These are phyloP conservation scores for Laodelphax striatellus DNA, from an alignment of 1,140 invertebrate species.

Conservation along the genomic window DNA sequence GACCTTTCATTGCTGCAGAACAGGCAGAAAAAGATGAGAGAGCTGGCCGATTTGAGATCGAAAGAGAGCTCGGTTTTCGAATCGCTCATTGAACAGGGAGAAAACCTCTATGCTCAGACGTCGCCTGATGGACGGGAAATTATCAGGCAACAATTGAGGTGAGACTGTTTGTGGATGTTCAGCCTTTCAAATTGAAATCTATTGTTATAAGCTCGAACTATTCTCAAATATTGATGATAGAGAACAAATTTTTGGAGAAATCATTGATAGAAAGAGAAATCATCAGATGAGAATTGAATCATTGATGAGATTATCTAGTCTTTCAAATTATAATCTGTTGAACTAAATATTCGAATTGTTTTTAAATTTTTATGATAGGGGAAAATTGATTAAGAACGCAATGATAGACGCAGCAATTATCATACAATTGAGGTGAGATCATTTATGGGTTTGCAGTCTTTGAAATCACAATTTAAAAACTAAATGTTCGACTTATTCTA, in stretches of 20 bases:
- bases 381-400: background rate
- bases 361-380: background rate
- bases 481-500: too few relatives aligned
- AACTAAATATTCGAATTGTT: background rate
- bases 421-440: background rate
- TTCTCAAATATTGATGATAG: background rate
- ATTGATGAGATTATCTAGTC: background rate
- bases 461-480: too few relatives aligned
- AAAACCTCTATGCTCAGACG: constrained; percentile 85
- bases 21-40: constrained; percentile 68
- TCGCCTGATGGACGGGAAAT: constrained; percentile 87
- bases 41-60: constrained; percentile 66
- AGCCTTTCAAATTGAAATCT: background rate
- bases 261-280: too few relatives aligned
- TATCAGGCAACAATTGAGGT: constrained; percentile 73
- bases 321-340: background rate
- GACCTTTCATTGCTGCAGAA: constrained; percentile 66
- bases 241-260: background rate
- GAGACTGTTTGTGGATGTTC: constrained; percentile 10
- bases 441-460: background rate
- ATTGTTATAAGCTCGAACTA: background rate
- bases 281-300: too few relatives aligned
- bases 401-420: too few relatives aligned
- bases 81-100: constrained; percentile 73
- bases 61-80: constrained; percentile 76